Percentiles rank a stretch among this genome's conserved stretches.
Conservation (phyloP, 2,113 vertebrate genomes). For the Bos indicus region DNA sequence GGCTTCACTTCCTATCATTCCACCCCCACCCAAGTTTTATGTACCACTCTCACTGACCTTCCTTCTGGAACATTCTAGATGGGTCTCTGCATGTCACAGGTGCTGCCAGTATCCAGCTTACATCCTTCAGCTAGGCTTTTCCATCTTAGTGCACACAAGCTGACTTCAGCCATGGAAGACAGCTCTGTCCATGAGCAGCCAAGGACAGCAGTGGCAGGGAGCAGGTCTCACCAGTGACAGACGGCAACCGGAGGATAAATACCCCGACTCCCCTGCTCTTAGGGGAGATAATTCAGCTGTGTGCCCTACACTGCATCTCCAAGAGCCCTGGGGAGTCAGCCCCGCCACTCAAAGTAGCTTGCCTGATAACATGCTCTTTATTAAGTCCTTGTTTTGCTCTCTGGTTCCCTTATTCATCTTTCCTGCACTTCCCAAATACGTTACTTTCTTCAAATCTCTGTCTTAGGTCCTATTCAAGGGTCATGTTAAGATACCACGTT, state of each 20-base stretch:
- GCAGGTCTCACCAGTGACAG: neutral
- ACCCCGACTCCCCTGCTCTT: neutral
- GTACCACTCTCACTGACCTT: neutral
- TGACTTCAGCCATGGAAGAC: neutral
- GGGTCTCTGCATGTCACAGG: neutral
- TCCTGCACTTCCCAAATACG: neutral
- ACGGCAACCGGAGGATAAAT: neutral
- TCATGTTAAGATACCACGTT: fast-evolving
- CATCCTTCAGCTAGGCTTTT: neutral
- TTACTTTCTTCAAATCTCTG: neutral
- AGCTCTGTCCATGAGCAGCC: neutral
- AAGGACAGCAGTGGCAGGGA: neutral
- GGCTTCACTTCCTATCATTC: neutral
- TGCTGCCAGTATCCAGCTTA: neutral
- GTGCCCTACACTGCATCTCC: neutral
- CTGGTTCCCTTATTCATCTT: neutral
- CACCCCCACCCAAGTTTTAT: neutral
- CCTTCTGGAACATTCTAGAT: neutral
- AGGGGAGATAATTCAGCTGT: neutral
- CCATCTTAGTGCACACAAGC: neutral
- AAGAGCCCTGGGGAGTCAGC: neutral
- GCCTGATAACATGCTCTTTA: neutral
- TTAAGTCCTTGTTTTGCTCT: neutral
- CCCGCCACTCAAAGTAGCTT: neutral
- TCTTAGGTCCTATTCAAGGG: neutral